Percentiles rank a stretch among this genome's conserved stretches.
These are phyloP conservation scores for Loris lydekkerianus DNA, from an alignment of 2,797 vertebrate species.

Conservation along the genomic window DNA sequence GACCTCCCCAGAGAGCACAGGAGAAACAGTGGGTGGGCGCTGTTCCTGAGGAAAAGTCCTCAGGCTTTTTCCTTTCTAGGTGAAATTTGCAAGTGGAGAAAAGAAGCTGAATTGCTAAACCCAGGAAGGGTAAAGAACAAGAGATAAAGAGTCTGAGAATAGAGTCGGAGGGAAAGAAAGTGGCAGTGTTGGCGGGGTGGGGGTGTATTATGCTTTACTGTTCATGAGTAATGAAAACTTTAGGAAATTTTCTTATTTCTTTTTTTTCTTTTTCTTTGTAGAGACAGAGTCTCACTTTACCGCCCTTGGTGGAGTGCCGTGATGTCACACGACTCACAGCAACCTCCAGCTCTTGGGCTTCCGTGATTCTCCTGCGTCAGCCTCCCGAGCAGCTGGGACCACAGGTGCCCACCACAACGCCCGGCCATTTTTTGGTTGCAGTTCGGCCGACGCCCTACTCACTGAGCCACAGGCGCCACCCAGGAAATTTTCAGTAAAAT, in stretches of 20 bases:
- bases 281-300: too few relatives aligned
- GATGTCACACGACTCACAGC: too few relatives aligned
- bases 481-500: not conserved
- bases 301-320: too few relatives aligned
- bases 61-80: not conserved
- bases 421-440: too few relatives aligned
- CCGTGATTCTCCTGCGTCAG: too few relatives aligned
- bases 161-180: not conserved
- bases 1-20: not conserved
- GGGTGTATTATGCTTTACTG: not conserved
- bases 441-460: too few relatives aligned
- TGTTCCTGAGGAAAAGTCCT: not conserved
- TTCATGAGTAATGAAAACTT: not conserved
- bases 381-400: too few relatives aligned
- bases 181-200: not conserved
- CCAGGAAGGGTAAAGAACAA: not conserved
- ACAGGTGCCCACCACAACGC: too few relatives aligned
- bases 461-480: too few relatives aligned
- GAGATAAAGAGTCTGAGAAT: not conserved
- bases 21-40: not conserved
- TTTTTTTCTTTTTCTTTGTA: too few relatives aligned
- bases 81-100: not conserved
- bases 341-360: too few relatives aligned
- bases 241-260: not conserved
- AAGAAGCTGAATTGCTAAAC: not conserved